Conservation (phyloP, 2,797 vertebrate species). For the Galaxias olidus region DNA sequence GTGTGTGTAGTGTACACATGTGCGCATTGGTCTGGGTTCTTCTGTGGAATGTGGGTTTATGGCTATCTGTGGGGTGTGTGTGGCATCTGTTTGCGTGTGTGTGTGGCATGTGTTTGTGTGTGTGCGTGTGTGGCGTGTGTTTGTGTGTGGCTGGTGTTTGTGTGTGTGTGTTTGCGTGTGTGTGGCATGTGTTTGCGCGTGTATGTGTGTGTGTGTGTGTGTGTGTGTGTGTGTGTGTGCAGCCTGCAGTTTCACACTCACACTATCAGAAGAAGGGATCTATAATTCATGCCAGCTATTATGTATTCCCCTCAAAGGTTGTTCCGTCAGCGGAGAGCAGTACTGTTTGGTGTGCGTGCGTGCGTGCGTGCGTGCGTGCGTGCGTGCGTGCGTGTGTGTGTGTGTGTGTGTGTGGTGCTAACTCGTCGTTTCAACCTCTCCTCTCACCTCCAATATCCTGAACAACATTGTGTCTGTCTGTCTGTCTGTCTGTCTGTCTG, state of each 20-base stretch:
- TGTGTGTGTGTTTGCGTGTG: not conserved
- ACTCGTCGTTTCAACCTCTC: slow-evolving; percentile 33
- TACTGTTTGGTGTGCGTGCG: slow-evolving; percentile 2
- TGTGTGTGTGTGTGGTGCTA: not conserved
- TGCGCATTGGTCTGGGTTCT: no score
- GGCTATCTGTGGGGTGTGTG: no score
- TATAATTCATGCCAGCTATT: slow-evolving; percentile 61
- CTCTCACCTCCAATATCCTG: slow-evolving; percentile 39
- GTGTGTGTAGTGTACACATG: no score
- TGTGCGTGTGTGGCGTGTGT: not conserved
- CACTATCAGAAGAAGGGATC: slow-evolving; percentile 35
- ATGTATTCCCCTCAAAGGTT: slow-evolving; percentile 53
- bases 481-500: not conserved
- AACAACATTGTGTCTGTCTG: slow-evolving; percentile 20
- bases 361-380: slow-evolving; percentile 2
- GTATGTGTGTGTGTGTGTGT: slow-evolving; percentile 12
- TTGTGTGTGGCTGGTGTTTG: slow-evolving; percentile 6
- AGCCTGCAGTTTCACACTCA: slow-evolving; percentile 8
- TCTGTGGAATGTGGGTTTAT: no score
- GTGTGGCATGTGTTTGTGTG: slow-evolving; percentile 8
- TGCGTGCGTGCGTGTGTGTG: not conserved
- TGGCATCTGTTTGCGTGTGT: not conserved
- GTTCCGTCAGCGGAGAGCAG: slow-evolving; percentile 37
- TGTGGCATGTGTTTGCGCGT: no score
- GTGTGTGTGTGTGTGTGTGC: slow-evolving; percentile 15